Evolutionary conservation across 1,140 invertebrate species (phyloP), one percentile per base, ranked within the genome.

Genomic region (Lucilia cuprina): DNA sequence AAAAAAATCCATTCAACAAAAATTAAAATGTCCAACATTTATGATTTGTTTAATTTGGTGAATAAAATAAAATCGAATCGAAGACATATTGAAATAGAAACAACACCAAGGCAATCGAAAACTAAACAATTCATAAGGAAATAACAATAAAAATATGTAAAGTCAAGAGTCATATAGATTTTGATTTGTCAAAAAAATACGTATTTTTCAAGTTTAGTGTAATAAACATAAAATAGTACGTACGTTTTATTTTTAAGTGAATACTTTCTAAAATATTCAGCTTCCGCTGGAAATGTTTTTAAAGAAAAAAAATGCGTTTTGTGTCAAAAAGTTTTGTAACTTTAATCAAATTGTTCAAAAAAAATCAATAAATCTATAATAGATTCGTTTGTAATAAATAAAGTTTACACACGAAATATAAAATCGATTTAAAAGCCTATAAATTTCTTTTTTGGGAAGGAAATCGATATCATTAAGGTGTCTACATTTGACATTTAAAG

Each of bases 251-350:
- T 30, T 30, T 30, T 17, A 17, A 60, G 55, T 60, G 14, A 60
- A 17, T 60, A 60, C 55, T 60, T 60, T 60, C 55, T 60, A 60
- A 60, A 60, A 17, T 60, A 60, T 60, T 60, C 55, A 60, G 55
- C 14, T 60, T 60, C 55, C 55, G 55, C 55, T 60, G 55, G 55
- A 60, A 60, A 17, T 60, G 55, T 17, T 60, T 60, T 55, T n/a
- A n/a, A n/a, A n/a, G n/a, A n/a, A 55, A 55, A 60, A 60, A 60
- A 60, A 60, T 60, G 55, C 55, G 55, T 60, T 55, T 55, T 60
- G 14, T 60, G 55, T n/a, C 55, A 60, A 60, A 60, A 60, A n/a
- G 55, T 60, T n/a, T 41, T 41, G 41, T 41, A 41, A 41, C 41
- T 41, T 41, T 41, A 41, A 41, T 41, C 41, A 41, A 41, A 41